Evolutionary conservation across 2,797 vertebrate genomes (phyloP).

Genomic region (Hemitrygon akajei): DNA sequence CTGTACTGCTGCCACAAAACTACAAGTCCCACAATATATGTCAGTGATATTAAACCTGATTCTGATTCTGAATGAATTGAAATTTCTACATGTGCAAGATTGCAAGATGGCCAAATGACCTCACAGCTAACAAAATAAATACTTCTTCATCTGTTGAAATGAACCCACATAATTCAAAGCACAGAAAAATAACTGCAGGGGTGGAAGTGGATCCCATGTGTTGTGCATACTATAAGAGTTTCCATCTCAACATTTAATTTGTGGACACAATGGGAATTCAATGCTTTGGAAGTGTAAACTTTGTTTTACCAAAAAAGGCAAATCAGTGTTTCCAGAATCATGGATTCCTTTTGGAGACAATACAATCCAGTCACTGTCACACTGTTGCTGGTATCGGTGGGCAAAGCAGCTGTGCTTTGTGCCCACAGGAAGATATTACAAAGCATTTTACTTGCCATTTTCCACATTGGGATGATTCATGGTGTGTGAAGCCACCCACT

Average conservation of each 20-base stretch:
- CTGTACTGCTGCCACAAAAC: too few relatives aligned
- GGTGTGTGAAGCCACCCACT: not conserved
- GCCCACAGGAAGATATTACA: not conserved
- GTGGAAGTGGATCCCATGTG: not conserved
- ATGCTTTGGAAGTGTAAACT: not conserved
- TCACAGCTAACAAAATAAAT: not conserved
- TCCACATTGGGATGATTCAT: not conserved
- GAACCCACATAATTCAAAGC: not conserved
- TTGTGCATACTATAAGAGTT: not conserved
- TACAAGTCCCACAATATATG: too few relatives aligned
- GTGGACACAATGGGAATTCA: not conserved
- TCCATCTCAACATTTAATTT: not conserved
- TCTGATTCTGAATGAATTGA: not conserved
- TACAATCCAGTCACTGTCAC: not conserved
- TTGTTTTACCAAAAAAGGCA: not conserved
- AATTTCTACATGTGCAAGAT: not conserved
- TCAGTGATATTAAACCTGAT: too few relatives aligned
- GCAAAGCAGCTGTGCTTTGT: not conserved
- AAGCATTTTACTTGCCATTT: not conserved
- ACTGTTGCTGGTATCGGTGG: constrained; percentile 2
- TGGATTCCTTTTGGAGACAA: not conserved
- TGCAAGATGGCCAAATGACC: not conserved
- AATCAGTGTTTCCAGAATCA: not conserved
- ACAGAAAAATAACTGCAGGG: too few relatives aligned
- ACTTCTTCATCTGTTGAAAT: not conserved